Conservation (phyloP, 2,113 vertebrate genomes). For the Austrofundulus limnaeus region DNA sequence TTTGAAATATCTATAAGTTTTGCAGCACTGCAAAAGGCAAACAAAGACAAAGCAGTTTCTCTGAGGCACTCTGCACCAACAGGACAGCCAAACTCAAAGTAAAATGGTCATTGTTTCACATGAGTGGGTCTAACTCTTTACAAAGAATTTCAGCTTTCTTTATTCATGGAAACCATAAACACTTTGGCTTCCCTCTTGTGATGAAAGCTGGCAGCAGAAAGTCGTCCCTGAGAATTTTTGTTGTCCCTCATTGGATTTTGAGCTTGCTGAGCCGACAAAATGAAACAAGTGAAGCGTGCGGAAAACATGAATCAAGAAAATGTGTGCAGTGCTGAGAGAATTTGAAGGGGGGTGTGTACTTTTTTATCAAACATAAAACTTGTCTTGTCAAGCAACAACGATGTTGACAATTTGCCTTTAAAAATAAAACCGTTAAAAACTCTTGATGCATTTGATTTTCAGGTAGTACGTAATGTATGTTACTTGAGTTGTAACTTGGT, state of each 20-base stretch:
- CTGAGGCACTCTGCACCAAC: conserved; percentile 7
- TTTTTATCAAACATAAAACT: not conserved
- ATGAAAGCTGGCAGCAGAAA: conserved; percentile 20
- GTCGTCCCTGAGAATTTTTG: not conserved
- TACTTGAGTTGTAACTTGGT: not conserved
- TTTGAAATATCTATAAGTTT: conserved; percentile 49
- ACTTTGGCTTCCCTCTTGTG: conserved; percentile 6
- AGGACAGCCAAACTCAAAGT: not conserved
- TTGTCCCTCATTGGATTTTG: conserved; percentile 39
- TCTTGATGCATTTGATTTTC: not conserved
- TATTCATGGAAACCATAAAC: conserved; percentile 26
- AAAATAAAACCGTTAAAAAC: too few relatives aligned
- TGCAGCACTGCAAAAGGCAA: conserved; percentile 9
- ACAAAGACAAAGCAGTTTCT: conserved; percentile 16
- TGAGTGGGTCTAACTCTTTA: not conserved
- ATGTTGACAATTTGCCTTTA: too few relatives aligned
- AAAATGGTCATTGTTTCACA: conserved; percentile 8
- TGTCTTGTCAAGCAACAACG: not conserved
- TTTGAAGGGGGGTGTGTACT: not conserved
- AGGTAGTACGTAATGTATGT: too few relatives aligned
- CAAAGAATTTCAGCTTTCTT: conserved; percentile 11
- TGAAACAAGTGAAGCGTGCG: conserved; percentile 7
- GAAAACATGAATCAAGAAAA: conserved; percentile 24
- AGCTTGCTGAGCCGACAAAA: conserved; percentile 46
- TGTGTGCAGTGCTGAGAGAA: not conserved